These are phyloP conservation scores for Dicrostonyx torquatus DNA, from an alignment of 2,797 vertebrate genomes.

Conservation along the genomic window DNA sequence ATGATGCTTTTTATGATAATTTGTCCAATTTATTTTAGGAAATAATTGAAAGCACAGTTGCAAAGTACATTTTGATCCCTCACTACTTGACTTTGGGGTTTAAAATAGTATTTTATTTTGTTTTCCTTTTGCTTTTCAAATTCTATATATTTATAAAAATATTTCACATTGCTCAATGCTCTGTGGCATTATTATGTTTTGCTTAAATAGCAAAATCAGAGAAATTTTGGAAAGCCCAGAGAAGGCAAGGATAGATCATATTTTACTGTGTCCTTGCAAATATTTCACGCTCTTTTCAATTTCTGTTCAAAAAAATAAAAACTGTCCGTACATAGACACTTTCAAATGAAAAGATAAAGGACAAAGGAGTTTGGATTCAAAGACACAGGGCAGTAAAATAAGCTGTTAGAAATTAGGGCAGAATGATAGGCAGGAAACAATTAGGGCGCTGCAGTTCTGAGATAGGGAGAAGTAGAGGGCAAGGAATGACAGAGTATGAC, in stretches of 20 bases:
- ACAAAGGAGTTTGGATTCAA: conserved; percentile 51
- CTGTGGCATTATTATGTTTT: not conserved
- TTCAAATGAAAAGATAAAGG: conserved; percentile 74
- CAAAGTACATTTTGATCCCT: not conserved
- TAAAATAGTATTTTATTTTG: not conserved
- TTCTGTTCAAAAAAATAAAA: conserved; percentile 60
- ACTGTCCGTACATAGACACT: conserved; percentile 5
- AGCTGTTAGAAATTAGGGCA: conserved; percentile 79
- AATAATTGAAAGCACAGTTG: not conserved
- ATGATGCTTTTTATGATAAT: not conserved
- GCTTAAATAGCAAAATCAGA: conserved; percentile 50
- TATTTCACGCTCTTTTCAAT: conserved; percentile 58
- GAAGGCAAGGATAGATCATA: not conserved
- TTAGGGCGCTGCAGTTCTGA: conserved; percentile 71
- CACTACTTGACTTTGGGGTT: not conserved
- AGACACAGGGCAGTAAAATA: conserved; percentile 60
- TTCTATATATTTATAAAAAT: conserved; percentile 50
- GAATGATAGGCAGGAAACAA: conserved; percentile 72
- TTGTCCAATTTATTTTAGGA: not conserved
- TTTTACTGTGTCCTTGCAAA: conserved; percentile 51
- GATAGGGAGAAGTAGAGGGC: conserved; percentile 62
- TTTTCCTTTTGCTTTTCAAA: conserved; percentile 18
- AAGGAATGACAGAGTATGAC: conserved; percentile 60
- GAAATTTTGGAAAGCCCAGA: not conserved
- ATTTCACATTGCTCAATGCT: not conserved